A percentile compares a stretch with the other conserved stretches of the same genome.
These are phyloP conservation scores for Heliconius hewitsoni DNA, from an alignment of 1,140 invertebrate species.

Conservation along the genomic window DNA sequence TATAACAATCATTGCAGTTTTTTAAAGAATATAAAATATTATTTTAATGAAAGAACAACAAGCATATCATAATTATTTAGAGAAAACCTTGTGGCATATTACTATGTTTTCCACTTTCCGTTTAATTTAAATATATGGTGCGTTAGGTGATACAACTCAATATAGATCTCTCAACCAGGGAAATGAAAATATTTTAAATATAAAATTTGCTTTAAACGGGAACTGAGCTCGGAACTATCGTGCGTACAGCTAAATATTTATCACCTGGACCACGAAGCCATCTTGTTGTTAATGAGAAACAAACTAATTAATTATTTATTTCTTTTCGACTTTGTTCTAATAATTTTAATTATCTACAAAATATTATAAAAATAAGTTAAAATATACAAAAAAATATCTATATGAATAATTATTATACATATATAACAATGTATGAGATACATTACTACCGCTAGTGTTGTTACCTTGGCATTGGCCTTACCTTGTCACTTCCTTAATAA, in stretches of 20 bases:
- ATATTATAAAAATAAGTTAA: not conserved
- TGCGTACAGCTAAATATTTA: not conserved
- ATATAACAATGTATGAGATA: constrained; percentile 1
- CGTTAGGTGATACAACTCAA: not conserved
- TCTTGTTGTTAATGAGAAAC: not conserved
- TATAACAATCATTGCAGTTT: constrained; percentile 32
- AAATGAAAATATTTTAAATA: too few relatives aligned
- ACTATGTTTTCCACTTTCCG: not conserved
- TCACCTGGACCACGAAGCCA: not conserved
- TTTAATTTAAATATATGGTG: too few relatives aligned
- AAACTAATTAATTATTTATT: not conserved
- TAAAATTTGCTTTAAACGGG: too few relatives aligned
- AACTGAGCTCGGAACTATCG: too few relatives aligned
- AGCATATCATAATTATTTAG: not conserved
- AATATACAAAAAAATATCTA: not conserved
- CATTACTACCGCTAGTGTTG: not conserved
- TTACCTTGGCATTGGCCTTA: constrained; percentile 35
- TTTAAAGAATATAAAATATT: constrained; percentile 13
- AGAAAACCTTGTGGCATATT: not conserved
- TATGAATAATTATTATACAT: not conserved
- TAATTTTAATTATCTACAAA: not conserved
- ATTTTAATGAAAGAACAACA: not conserved
- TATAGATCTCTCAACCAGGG: too few relatives aligned
- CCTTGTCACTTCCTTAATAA: constrained; percentile 32
- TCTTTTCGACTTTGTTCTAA: not conserved